Base-by-base conservation (phyloP, 2,797 vertebrate genomes). In the Hemitrygon akajei region DNA sequence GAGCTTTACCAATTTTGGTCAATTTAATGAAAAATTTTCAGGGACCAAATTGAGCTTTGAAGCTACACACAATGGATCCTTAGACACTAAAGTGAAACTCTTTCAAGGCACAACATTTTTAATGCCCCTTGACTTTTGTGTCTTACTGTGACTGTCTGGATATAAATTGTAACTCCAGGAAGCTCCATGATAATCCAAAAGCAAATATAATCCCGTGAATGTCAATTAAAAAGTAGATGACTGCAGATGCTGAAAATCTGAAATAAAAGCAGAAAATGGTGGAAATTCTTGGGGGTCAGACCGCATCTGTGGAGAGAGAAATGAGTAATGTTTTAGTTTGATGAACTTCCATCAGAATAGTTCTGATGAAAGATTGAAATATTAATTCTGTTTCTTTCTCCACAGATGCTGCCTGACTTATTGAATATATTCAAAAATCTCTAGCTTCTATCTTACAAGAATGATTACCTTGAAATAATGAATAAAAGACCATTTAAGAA, bases 401-500 rank as follows among this genome's bases (percentile, higher is more conserved):
- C 22, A 7, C 25, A 75, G 25, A 2, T 25, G 25, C 71, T 75
- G 9, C 10, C 37, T 40, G 80, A 47, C 6, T 7, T 47, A 80
- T 5, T 81, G 20, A 9, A 22, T 47, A 2, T 47, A 3, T 81
- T 9, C 18, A 25, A 1, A 22, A 47, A 18, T 81, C 40, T 47
- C 37, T 7, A 22, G 71, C 71, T 75, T 75, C 14, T 66, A 66
- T 9, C 79, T 1, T 58, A 4, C 63, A 30, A n/a, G 25, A 16
- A 63, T 89, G 0, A 7, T 37, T 20, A n/a, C 30, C 86, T 63
- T 58, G 4, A 76, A 93, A 93, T 76, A 93, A 93, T 30, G 71
- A 93, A 76, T 76, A n/a, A 76, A 75, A 93, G 69, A 73, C 91
- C 71, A 47, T 0, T 11, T 75, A 93, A 47, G 91, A 93, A 93